A percentile compares a stretch with the other conserved stretches of the same genome.
These are phyloP conservation scores for Aurelia aurita complex sp. Pacific DNA, from an alignment of 30 jellyfish, hydroid and myxozoan genomes.

Conservation along the genomic window DNA sequence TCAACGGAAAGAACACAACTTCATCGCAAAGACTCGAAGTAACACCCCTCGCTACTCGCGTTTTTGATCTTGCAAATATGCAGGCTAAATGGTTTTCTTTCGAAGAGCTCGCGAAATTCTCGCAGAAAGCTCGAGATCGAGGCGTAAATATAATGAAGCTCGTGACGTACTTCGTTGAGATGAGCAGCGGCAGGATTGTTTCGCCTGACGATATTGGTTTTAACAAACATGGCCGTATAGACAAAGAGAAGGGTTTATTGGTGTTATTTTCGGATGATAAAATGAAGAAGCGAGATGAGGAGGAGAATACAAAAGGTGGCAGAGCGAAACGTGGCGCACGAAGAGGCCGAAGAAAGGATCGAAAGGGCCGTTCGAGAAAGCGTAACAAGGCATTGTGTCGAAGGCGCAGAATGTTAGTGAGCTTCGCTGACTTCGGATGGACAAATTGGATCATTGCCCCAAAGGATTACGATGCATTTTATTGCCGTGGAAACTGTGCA, in stretches of 20 bases:
- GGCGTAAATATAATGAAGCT: conserved; percentile 44
- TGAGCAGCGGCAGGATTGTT: conserved; percentile 36
- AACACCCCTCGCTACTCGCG: conserved; percentile 38
- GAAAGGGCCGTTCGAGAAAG: conserved; percentile 36
- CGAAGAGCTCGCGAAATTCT: conserved; percentile 12
- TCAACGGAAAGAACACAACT: conserved; percentile 1
- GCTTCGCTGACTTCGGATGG: conserved; percentile 92
- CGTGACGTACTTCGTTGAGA: conserved; percentile 49
- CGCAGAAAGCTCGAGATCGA: conserved; percentile 9
- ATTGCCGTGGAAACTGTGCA: conserved; percentile 88
- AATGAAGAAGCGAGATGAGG: conserved; percentile 26
- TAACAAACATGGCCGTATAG: conserved; percentile 45
- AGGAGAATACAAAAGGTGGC: conserved; percentile 15
- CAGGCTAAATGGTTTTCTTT: conserved; percentile 44
- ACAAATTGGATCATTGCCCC: conserved; percentile 90
- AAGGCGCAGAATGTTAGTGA: conserved; percentile 85
- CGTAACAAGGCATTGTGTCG: conserved; percentile 82
- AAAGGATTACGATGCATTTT: conserved; percentile 75
- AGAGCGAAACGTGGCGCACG: conserved; percentile 80
- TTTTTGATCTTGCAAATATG: conserved; percentile 13
- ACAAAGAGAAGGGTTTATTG: conserved; percentile 61
- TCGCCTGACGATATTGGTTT: conserved; percentile 77
- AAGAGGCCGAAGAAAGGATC: conserved; percentile 61
- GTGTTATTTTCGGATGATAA: conserved; percentile 68
- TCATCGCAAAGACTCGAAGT: conserved; percentile 33